Base-by-base conservation (phyloP, 2,113 vertebrate species). In the Oryzias woworae region DNA sequence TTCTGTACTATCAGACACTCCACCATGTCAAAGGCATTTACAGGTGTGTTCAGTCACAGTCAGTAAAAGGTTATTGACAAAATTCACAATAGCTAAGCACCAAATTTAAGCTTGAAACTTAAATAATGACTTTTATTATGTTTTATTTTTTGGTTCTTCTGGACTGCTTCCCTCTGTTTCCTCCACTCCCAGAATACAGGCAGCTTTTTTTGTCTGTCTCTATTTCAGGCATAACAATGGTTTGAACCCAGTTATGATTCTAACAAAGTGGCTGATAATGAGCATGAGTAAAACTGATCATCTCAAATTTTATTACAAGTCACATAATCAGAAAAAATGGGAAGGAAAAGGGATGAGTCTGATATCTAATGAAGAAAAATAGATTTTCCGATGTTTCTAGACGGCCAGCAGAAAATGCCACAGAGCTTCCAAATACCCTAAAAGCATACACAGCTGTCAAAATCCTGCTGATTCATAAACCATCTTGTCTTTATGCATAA, bases 361-460 rank as follows among this genome's bases (percentile, higher is more conserved):
- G 2, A 45, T 41, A 53, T 18, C 45, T 71, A 80, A 84, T 66
- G 66, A 72, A 74, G 73, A 83, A 36, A 51, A 69, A 81, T 72
- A 15, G 49, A 23, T 59, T 66, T 60, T 36, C 60, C n/a, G 0
- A 56, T 52, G 67, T 46, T 62, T 67, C 51, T 70, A 67, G 67
- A 74, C 73, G 31, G 47, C 43, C 50, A 14, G 22, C 3, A 14
- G 41, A 31, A 55, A 73, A 80, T 62, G 63, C 45, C 64, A 59
- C 57, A 54, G 65, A 71, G 67, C 65, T 73, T 42, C 42, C 62
- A 66, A 36, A 36, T 63, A 69, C 63, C 57, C 42, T 24, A 56
- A n/a, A 43, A 62, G 56, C 6, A 22, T 7, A 53, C 66, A 15
- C 51, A 54, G 51, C 7, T 4, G 23, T 6, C 18, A 17, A 45